These are phyloP conservation scores for Anoplophora glabripennis DNA, from an alignment of 1,140 invertebrate species.

Conservation along the genomic window DNA sequence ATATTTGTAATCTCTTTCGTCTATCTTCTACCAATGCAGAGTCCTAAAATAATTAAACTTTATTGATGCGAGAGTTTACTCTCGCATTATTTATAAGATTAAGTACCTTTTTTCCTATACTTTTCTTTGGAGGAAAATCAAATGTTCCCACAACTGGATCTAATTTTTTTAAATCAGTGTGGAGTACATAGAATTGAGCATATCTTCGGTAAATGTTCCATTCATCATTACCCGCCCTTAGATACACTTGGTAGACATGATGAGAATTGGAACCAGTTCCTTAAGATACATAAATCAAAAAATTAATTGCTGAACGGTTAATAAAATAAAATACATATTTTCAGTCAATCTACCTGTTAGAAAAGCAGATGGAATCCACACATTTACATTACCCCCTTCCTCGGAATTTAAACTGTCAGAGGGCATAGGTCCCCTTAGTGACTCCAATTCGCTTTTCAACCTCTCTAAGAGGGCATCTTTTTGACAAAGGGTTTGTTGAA, in stretches of 20 bases:
- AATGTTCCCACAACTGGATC: slow-evolving; percentile 74
- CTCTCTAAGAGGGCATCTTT: slow-evolving; percentile 66
- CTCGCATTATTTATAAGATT: slow-evolving; percentile 1
- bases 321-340: neutral
- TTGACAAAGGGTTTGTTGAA: slow-evolving; percentile 53
- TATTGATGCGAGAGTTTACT: too few species aligned
- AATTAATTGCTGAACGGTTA: neutral
- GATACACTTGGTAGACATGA: slow-evolving; percentile 87
- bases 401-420: slow-evolving; percentile 50
- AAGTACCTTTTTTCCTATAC: slow-evolving; percentile 80
- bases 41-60: slow-evolving; percentile 57
- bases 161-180: slow-evolving; percentile 77
- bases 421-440: slow-evolving; percentile 65
- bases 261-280: slow-evolving; percentile 60
- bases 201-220: slow-evolving; percentile 93
- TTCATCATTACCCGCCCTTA: slow-evolving; percentile 82
- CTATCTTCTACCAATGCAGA: slow-evolving; percentile 77
- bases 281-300: slow-evolving; percentile 17
- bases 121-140: slow-evolving; percentile 93
- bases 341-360: slow-evolving; percentile 61
- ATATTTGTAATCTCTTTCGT: slow-evolving; percentile 71
- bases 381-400: slow-evolving; percentile 60
- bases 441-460: slow-evolving; percentile 65
- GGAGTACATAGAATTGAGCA: slow-evolving; percentile 82
- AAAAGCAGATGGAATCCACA: slow-evolving; percentile 89